A percentile compares a stretch with the other conserved stretches of the same genome.
Evolutionary conservation across 2,888 invertebrate genomes (phyloP).

Genomic region (Bruchidius siliquastri): DNA sequence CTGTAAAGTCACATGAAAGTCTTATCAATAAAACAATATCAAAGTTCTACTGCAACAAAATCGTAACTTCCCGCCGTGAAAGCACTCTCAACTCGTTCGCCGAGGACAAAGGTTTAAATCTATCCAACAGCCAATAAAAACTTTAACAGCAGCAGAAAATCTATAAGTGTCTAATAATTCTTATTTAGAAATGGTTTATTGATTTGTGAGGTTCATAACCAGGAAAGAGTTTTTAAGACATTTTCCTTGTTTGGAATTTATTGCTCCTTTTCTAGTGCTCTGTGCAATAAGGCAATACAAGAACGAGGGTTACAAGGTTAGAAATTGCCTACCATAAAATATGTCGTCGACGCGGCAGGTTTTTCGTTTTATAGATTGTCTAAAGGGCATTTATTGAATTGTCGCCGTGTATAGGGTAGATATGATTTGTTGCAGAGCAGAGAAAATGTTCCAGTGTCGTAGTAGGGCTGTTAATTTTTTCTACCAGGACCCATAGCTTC

Average conservation of each 20-base stretch:
- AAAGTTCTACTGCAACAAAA: neutral
- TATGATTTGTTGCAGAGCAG: neutral
- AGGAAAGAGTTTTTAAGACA: slow-evolving; percentile 5
- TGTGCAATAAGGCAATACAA: neutral
- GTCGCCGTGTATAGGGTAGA: neutral
- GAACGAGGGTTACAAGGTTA: neutral
- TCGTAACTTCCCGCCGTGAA: neutral
- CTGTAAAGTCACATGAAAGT: too few relatives aligned
- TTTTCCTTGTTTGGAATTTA: neutral
- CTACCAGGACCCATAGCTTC: too few relatives aligned
- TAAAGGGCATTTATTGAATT: neutral
- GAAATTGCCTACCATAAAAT: neutral
- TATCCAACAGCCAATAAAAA: slow-evolving; percentile 6
- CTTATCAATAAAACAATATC: too few relatives aligned
- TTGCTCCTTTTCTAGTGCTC: neutral
- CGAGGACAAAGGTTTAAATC: neutral
- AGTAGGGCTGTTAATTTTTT: too few relatives aligned
- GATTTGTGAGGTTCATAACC: slow-evolving; percentile 8
- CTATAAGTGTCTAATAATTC: slow-evolving; percentile 10
- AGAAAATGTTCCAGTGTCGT: too few relatives aligned
- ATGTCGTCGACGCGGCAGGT: neutral
- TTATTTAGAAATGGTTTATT: slow-evolving; percentile 4
- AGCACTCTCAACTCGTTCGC: neutral
- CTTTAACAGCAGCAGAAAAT: slow-evolving; percentile 6
- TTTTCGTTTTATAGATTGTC: neutral